A percentile compares a stretch with the other conserved stretches of the same genome.
Evolutionary conservation across 2,113 vertebrate genomes (phyloP).

Genomic region (Microcebus jonahi): DNA sequence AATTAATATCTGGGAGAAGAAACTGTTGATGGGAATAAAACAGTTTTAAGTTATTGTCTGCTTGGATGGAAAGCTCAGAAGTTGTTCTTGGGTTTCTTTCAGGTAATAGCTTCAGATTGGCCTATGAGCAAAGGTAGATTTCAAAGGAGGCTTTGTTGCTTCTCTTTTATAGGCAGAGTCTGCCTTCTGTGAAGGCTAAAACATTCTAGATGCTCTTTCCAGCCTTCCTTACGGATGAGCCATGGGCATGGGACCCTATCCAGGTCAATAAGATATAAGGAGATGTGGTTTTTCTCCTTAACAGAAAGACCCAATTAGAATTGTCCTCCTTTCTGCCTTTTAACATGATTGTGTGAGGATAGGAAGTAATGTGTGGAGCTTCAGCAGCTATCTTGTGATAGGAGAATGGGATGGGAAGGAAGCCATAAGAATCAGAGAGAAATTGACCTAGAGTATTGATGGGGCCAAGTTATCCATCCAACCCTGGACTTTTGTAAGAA

Average conservation of each 20-base stretch:
- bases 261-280: not conserved
- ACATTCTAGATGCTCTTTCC: not conserved
- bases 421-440: not conserved
- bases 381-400: not conserved
- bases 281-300: not conserved
- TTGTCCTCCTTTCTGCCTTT: not conserved
- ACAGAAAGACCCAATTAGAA: not conserved
- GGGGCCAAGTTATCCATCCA: not conserved
- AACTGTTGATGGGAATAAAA: not conserved
- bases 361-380: not conserved
- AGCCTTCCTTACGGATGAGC: not conserved
- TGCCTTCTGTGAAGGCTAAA: not conserved
- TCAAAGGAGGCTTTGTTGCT: not conserved
- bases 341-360: not conserved
- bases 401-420: not conserved
- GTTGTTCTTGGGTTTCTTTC: not conserved
- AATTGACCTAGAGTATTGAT: not conserved
- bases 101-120: not conserved
- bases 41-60: not conserved
- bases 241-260: not conserved
- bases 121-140: not conserved
- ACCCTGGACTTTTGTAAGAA: not conserved
- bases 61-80: slow-evolving; percentile 51
- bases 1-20: slow-evolving; percentile 52
- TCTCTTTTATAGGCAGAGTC: not conserved